Base-by-base conservation (phyloP, 2,113 vertebrate genomes). In the Tiliqua scincoides region DNA sequence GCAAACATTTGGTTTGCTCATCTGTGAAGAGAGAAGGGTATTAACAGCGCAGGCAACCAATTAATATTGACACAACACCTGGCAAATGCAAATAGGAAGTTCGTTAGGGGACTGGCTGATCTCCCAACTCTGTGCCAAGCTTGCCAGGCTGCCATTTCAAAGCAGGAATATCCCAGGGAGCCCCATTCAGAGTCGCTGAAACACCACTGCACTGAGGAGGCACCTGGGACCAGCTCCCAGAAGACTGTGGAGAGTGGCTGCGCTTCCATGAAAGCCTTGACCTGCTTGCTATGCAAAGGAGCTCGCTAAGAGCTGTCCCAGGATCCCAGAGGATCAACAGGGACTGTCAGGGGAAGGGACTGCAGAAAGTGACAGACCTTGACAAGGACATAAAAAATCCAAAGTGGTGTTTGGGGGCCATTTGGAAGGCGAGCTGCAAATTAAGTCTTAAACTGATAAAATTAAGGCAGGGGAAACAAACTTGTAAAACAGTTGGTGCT, bases 101-200 rank as follows among this genome's bases (percentile, higher is more conserved):
- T 92, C 91, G 89, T 89, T 91, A 89, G 87, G 82, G 83, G 92
- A 90, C 93, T 82, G 87, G 82, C 92, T 74, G 91, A 85, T 91
- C 85, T 93, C 86, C 91, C 85, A 43, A 73, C 67, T 92, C 0
- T 48, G 87, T 93, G 86, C 89, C 89, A 92, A 80, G 90, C 93
- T 93, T 91, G 92, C 93, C 86, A 92, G 89, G 90, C 89, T 93
- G 93, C 94, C 89, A 89, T 93, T 93, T 92, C 68, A 75, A 84
- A 93, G 87, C 87, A 86, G 0, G 27, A 85, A 59, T 15, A 89
- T 90, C 89, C 89, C 86, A 85, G 72, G 88, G 79, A 91, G 8
- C 82, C 32, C 74, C 40, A 2, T 78, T 82, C 84, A 48, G 21
- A 27, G 18, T 25, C 9, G 82, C 89, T 79, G 79, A 80, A 91